Conservation (phyloP, 2,113 vertebrate species). For the Muscicapa adusta region DNA sequence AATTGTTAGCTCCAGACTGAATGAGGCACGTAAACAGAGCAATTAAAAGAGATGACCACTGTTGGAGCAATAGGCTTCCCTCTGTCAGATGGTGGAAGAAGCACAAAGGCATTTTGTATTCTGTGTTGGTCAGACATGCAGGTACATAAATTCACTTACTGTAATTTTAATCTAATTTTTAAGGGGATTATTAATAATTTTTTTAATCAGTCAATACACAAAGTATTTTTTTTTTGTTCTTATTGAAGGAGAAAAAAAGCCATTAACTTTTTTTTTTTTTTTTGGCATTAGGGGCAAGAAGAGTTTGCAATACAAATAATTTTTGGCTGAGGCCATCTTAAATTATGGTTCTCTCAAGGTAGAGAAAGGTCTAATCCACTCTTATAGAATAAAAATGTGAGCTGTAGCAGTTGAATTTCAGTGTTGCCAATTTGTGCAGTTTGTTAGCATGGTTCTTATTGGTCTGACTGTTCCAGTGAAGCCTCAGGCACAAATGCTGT, state of each 20-base stretch:
- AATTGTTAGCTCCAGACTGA: not conserved
- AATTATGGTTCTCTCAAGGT: not conserved
- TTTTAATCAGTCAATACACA: not conserved
- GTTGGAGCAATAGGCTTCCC: not conserved
- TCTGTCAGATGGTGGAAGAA: not conserved
- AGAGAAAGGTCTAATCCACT: not conserved
- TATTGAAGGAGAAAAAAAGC: not conserved
- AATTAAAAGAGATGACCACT: not conserved
- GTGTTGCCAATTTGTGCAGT: not conserved
- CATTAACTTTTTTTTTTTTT: not conserved
- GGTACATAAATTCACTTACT: not conserved
- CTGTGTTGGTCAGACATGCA: not conserved
- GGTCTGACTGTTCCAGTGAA: not conserved
- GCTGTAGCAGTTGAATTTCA: not conserved
- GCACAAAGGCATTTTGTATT: not conserved
- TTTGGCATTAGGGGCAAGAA: not conserved
- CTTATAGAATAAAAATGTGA: not conserved
- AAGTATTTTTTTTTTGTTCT: not conserved
- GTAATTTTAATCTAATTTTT: not conserved
- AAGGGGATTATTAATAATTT: not conserved
- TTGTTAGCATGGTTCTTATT: not conserved
- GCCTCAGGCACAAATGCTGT: accelerated
- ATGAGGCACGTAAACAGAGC: not conserved
- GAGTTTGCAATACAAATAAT: not conserved
- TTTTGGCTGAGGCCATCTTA: not conserved